Evolutionary conservation across 2,888 invertebrate genomes (phyloP).

Genomic region (Dioctria linearis): DNA sequence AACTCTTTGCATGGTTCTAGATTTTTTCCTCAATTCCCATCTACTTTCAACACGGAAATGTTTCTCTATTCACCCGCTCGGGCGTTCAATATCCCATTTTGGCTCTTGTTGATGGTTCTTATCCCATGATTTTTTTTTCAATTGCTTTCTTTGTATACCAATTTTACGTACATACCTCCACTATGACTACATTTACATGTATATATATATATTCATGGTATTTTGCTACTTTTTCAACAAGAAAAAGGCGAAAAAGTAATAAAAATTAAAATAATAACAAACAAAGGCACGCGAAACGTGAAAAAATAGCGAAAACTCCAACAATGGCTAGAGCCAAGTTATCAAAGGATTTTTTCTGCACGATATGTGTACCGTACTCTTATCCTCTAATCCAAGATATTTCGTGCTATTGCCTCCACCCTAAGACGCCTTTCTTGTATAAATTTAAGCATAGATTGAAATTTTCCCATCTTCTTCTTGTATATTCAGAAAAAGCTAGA

Average conservation of each 20-base stretch:
- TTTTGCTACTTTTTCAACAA: no score
- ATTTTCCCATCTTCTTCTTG: not conserved
- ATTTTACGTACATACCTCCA: no score
- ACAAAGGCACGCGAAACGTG: no score
- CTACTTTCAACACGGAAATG: no score
- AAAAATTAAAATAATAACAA: no score
- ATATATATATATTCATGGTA: no score
- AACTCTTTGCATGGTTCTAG: no score
- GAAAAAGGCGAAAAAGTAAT: no score
- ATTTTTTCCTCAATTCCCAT: no score
- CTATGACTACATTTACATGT: constrained; percentile 1
- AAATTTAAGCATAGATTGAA: constrained; percentile 31
- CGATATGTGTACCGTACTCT: not conserved
- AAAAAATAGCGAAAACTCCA: no score
- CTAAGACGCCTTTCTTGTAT: constrained; percentile 3
- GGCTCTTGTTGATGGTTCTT: not conserved
- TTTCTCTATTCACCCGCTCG: no score
- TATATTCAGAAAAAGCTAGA: not conserved
- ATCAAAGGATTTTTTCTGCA: not conserved
- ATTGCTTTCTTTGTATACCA: not conserved
- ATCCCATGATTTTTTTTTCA: constrained; percentile 12
- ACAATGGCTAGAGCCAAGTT: no score
- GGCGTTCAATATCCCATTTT: not conserved
- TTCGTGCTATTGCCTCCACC: constrained; percentile 32
- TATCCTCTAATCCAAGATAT: constrained; percentile 20